Evolutionary conservation across 2,888 invertebrate genomes (phyloP).

Genomic region (Homarus gammarus): DNA sequence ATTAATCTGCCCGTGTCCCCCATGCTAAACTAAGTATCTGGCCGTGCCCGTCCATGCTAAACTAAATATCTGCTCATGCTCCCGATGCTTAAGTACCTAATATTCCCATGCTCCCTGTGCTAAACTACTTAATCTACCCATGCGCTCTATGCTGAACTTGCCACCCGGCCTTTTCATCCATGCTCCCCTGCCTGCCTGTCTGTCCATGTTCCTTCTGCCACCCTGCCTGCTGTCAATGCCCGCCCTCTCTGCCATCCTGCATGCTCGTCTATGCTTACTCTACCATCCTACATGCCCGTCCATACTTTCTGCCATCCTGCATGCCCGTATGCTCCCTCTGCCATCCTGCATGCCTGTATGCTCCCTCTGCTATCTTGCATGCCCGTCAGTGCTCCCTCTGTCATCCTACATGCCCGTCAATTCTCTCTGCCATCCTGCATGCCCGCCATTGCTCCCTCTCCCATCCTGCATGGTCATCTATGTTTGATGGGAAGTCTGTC

Average conservation of each 20-base stretch:
- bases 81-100: too few relatives aligned
- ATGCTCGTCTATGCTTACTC: not conserved
- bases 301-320: not conserved
- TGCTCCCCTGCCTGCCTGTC: not conserved
- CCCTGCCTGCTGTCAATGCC: not conserved
- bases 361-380: not conserved
- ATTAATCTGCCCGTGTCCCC: too few relatives aligned
- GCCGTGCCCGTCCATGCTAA: too few relatives aligned
- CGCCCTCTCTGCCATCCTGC: not conserved
- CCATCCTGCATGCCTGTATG: not conserved
- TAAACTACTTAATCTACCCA: not conserved
- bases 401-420: not conserved
- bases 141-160: not conserved
- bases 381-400: not conserved
- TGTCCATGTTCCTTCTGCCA: not conserved
- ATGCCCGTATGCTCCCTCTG: not conserved
- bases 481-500: too few relatives aligned
- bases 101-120: not conserved
- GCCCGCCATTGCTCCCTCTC: too few relatives aligned
- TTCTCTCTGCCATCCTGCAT: not conserved
- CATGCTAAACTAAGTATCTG: too few relatives aligned
- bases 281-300: not conserved
- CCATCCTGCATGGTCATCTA: too few relatives aligned
- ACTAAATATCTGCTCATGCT: too few relatives aligned
- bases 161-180: too few relatives aligned